Conservation (phyloP, 2,797 vertebrate genomes). For the Characodon lateralis region DNA sequence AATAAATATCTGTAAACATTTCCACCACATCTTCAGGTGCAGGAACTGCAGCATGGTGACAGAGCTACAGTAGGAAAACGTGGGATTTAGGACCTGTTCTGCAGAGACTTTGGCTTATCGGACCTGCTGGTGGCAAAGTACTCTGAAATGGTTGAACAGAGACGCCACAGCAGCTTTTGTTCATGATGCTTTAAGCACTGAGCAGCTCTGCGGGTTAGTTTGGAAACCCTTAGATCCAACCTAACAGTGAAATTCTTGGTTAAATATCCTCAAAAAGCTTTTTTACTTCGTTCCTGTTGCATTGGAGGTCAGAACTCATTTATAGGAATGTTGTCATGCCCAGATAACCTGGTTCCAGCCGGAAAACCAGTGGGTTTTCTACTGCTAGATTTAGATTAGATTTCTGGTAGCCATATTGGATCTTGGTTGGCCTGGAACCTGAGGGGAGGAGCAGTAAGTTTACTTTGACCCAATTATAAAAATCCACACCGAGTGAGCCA, state of each 20-base stretch:
- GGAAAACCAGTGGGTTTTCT: background rate
- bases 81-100: no score
- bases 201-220: background rate
- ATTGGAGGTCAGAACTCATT: background rate
- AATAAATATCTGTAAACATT: background rate
- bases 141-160: no score
- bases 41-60: background rate
- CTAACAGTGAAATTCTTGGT: no score
- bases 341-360: background rate
- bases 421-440: no score
- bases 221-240: background rate
- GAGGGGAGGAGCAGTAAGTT: background rate
- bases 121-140: no score
- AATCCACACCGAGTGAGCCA: background rate
- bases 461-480: background rate
- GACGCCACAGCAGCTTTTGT: background rate
- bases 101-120: no score
- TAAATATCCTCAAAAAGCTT: background rate
- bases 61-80: background rate
- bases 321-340: background rate
- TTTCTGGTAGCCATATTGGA: no score
- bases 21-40: slow-evolving; percentile 35
- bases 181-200: background rate
- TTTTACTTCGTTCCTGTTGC: background rate
- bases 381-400: no score